These are phyloP conservation scores for Cyanoderma ruficeps DNA, from an alignment of 2,113 vertebrate species.

Conservation along the genomic window DNA sequence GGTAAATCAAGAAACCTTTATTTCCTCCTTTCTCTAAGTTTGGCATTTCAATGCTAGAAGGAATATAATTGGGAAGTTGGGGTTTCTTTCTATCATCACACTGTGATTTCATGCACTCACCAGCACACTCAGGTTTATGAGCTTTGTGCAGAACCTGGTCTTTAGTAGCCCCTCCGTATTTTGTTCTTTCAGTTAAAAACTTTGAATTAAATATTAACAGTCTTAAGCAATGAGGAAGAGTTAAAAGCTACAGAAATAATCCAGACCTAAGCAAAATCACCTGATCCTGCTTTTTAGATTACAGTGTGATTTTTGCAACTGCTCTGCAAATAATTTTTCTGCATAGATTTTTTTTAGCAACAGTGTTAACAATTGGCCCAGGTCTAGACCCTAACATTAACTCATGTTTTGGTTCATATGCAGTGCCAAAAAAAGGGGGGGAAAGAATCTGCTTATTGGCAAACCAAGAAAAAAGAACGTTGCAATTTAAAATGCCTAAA, in stretches of 20 bases:
- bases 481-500: not conserved
- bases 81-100: not conserved
- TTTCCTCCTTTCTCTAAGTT: not conserved
- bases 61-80: not conserved
- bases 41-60: not conserved
- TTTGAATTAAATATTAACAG: not conserved
- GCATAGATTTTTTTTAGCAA: not conserved
- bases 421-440: not conserved
- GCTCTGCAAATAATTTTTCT: not conserved
- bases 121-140: not conserved
- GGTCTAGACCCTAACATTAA: not conserved
- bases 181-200: not conserved
- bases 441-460: not conserved
- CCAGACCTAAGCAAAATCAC: not conserved
- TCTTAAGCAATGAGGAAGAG: not conserved
- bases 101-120: not conserved
- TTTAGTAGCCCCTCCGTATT: not conserved
- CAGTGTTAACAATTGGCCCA: not conserved
- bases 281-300: not conserved
- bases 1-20: not conserved
- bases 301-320: not conserved
- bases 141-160: not conserved
- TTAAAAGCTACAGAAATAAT: not conserved
- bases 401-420: not conserved
- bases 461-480: not conserved